phyloP scores from a whole-genome alignment of 2,888 invertebrate genomes.

The Blera fallax region DNA sequence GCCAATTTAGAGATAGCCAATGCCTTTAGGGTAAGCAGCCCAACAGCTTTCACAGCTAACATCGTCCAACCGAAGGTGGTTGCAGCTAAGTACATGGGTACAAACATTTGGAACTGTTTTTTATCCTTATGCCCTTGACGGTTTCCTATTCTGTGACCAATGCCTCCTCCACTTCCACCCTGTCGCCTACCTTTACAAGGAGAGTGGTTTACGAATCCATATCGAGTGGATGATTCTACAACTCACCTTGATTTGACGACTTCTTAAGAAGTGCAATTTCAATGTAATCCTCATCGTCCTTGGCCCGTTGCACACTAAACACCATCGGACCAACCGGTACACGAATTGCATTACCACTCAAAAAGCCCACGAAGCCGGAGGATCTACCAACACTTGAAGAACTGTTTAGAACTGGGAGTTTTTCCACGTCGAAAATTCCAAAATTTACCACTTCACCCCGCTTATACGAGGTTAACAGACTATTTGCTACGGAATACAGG shows the following conservation, averaged over 20 bases:
- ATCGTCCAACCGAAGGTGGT: constrained; percentile 86
- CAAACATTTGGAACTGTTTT: constrained; percentile 85
- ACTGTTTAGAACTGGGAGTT: constrained; percentile 78
- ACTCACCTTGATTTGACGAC: constrained; percentile 77
- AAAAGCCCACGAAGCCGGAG: constrained; percentile 78
- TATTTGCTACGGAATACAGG: constrained; percentile 83
- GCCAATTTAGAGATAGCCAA: constrained; percentile 87
- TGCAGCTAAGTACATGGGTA: constrained; percentile 87
- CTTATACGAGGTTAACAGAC: constrained; percentile 83
- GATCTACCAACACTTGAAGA: constrained; percentile 77
- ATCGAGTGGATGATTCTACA: too few species aligned
- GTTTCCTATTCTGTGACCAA: constrained; percentile 75
- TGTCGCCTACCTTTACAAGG: constrained; percentile 44
- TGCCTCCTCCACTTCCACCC: constrained; percentile 75
- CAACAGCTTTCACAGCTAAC: constrained; percentile 85
- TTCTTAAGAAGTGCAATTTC: constrained; percentile 80
- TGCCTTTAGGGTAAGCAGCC: constrained; percentile 86
- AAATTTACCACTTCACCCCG: constrained; percentile 84
- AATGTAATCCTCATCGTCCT: constrained; percentile 79
- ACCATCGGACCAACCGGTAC: constrained; percentile 81
- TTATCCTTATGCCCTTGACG: constrained; percentile 82
- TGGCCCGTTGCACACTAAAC: constrained; percentile 80
- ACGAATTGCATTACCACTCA: constrained; percentile 80
- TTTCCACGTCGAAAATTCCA: constrained; percentile 84
- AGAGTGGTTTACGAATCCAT: background rate